Base-by-base conservation (phyloP, 2,113 vertebrate genomes). In the human (Homo sapiens) region DNA sequence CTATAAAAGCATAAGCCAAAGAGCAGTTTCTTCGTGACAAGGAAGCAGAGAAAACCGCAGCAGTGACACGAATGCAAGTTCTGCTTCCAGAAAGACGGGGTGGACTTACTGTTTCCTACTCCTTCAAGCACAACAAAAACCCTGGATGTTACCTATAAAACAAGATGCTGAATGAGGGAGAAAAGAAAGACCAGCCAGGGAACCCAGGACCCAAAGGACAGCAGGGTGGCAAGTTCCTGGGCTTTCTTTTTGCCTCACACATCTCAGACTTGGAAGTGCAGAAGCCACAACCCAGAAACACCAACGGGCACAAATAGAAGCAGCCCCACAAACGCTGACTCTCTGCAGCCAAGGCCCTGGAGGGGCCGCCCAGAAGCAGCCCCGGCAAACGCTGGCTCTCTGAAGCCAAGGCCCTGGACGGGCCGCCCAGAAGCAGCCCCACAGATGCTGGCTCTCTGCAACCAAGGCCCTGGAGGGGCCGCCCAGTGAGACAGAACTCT, bases 141-240 rank as follows among this genome's bases (percentile, higher is more conserved):
- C 73, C 11, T 14, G 2, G 18, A 72, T 13, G 3, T 30, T 2
- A 40, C 25, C 14, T 38, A 16, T 2, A 17, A 43, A 43, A 43
- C 72, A 43, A 12, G 73, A 45, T 8, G 3, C 7, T 4, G 25
- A 27, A 16, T 1, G 3, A 43, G 43, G 40, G 73, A 7, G 40
- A 45, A 45, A 38, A 25, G 73, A 45, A 76, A 45, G 73, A 76
- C 25, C 25, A 45, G 40, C 40, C 11, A 2, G 14, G 43, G 73
- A 30, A 16, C 6, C 13, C 73, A 30, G 40, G 73, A 45, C 40
- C 25, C 40, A 8, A 3, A 23, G 73, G 14, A 45, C 1, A 16
- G 12, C 12, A 25, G 2, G 70, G 5, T 17, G 22, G 38, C 11
- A 1, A 40, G 22, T 23, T 40, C 38, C 22, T 0, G 22, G 20